Evolutionary conservation across 2,113 vertebrate genomes (phyloP), one percentile per base, ranked within the genome.

Genomic region (Scolopax mira): DNA sequence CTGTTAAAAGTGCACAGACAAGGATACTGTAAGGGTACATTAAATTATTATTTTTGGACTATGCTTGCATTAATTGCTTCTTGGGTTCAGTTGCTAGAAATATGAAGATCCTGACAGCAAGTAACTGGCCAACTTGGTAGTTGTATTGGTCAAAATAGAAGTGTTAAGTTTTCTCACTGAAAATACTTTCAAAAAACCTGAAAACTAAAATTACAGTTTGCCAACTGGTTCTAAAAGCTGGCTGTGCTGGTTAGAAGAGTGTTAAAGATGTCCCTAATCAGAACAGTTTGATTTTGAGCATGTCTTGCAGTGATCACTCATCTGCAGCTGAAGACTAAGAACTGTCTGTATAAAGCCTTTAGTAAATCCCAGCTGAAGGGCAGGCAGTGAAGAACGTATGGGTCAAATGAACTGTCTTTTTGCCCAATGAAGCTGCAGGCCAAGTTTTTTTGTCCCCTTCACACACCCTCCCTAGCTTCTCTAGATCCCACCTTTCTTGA

Each of bases 321-420:
- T 17, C 28, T 66, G 54, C 79, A 71, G 35, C 55, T 73, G 71
- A 48, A 73, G 52, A 28, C 25, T 51, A 69, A 78, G 60, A 64
- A 88, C 3, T 51, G 17, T 15, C 35, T 28, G 17, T 60, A 31
- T 37, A 42, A 89, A 94, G 51, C 25, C 42, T 78, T 66, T 5
- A 21, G 67, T 51, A 42, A 73, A 49, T 54, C 46, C 23, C 30
- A 88, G 0, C 44, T 64, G 10, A 69, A 11, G 8, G 48, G 39
- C 27, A 46, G 61, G n/a, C 27, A 28, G 9, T 11, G 14, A 31
- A 65, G 24, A 70, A 8, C 4, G 0, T 18, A 4, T 0, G 11
- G 24, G 13, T 64, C 6, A 39, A 27, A 41, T 10, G 13, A 65
- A 22, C 30, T 1, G 3, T 6, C 7, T 46, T 74, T 79, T 57